phyloP scores from a whole-genome alignment of 2,797 vertebrate species.

The Rachycentron canadum region DNA sequence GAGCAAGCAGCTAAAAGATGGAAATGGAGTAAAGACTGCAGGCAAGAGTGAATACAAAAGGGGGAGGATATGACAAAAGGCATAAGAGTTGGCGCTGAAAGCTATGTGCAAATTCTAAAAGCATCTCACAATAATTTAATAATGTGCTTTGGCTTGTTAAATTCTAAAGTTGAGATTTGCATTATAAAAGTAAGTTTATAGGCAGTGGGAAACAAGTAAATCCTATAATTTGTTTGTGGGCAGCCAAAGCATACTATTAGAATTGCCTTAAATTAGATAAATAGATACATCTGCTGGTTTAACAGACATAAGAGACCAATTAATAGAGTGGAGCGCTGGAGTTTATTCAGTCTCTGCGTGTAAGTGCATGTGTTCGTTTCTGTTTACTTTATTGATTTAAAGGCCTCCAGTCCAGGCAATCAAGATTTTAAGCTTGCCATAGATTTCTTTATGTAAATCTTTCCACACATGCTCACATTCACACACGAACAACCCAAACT shows the following conservation, averaged over 20 bases:
- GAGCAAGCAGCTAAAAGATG: conserved; percentile 24
- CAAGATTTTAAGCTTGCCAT: conserved; percentile 52
- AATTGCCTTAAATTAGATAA: conserved; percentile 66
- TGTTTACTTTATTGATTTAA: conserved; percentile 72
- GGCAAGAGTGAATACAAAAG: conserved; percentile 24
- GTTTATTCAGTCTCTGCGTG: conserved; percentile 57
- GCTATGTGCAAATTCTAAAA: conserved; percentile 42
- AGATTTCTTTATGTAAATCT: conserved; percentile 58
- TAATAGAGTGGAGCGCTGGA: conserved; percentile 59
- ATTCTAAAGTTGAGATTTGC: conserved; percentile 35
- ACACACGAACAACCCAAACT: conserved; percentile 9
- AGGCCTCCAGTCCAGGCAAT: conserved; percentile 49
- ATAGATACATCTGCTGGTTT: conserved; percentile 74
- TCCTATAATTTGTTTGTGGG: conserved; percentile 67
- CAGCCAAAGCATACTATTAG: conserved; percentile 55
- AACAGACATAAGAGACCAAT: conserved; percentile 73
- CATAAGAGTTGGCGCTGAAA: conserved; percentile 24
- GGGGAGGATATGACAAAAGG: conserved; percentile 26
- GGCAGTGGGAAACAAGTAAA: conserved; percentile 60
- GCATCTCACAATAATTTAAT: conserved; percentile 55
- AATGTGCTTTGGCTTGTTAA: conserved; percentile 61
- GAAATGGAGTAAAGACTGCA: conserved; percentile 41
- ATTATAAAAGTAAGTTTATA: conserved; percentile 55
- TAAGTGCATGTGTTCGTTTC: conserved; percentile 50
- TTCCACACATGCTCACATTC: not conserved